Evolutionary conservation across 2,113 vertebrate species (phyloP), one percentile per base, ranked within the genome.

Genomic region (Sus scrofa): DNA sequence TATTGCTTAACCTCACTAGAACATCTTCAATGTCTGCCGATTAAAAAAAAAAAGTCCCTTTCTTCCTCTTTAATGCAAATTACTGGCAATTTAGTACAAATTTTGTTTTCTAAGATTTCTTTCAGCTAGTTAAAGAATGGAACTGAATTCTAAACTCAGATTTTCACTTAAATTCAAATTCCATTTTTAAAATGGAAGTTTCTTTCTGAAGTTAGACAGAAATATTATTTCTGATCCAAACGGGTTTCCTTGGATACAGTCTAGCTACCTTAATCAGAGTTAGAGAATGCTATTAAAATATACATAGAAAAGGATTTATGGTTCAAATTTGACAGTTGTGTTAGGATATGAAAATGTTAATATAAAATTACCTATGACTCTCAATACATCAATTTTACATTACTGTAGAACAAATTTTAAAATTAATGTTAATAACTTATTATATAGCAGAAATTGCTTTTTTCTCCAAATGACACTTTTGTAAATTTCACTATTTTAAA

Each of bases 31-130:
- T 62, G 70, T 62, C 89, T 95, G 39, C 20, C 92, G n/a, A 91
- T 32, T 79, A 93, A 22, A 65, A 44, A 73, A 78, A 74, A 83
- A 86, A 89, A 63, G 15, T 63, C 68, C 10, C 39, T 71, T 39
- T 83, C 67, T 96, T 90, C 44, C 30, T 67, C 67, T 75, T 86
- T 79, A 93, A 89, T 84, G 54, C 73, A 89, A 97, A 97, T 97
- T 60, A 89, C 30, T 93, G 30, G 44, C n/a, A 94, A 95, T 82
- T 89, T 93, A 15, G 52, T 58, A 75, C 3, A 74, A 65, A n/a
- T 96, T 91, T 83, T 63, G 18, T 50, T 65, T 81, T 79, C 44
- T 77, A 91, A 50, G 62, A 58, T 89, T 95, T 97, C 85, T 89
- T 74, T 96, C 62, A 82, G 3, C 50, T 60, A 95, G 56, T 62